Evolutionary conservation across 1,140 invertebrate species (phyloP).

Genomic region (Panagrolaimus sp.): DNA sequence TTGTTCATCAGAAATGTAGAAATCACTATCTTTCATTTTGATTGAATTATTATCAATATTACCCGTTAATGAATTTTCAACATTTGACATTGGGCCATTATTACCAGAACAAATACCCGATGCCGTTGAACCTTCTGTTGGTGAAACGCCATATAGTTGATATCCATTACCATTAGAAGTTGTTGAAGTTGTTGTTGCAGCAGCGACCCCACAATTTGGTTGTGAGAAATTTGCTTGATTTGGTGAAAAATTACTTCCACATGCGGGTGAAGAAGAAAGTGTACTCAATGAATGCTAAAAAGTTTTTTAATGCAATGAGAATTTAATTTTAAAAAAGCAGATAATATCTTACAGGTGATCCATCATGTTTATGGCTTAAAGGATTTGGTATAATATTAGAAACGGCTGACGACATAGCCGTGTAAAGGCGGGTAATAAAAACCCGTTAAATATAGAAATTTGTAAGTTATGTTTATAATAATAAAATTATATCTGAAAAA

Average conservation of each 20-base stretch:
- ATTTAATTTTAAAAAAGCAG: not conserved
- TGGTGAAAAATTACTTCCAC: not conserved
- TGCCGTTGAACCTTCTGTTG: conserved; percentile 13
- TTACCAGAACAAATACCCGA: conserved; percentile 9
- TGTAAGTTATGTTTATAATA: no score
- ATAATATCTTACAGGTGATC: conserved; percentile 13
- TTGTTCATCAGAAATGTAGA: not conserved
- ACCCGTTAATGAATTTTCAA: not conserved
- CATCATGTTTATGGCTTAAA: conserved; percentile 16
- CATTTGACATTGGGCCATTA: not conserved
- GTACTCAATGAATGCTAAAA: conserved; percentile 16
- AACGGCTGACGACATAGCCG: conserved; percentile 11
- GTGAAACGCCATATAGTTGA: conserved; percentile 6
- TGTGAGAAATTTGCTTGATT: not conserved
- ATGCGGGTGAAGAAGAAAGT: conserved; percentile 11
- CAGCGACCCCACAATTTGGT: not conserved
- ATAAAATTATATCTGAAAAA: no score
- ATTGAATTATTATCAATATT: not conserved
- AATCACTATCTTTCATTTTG: not conserved
- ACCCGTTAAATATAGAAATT: not conserved
- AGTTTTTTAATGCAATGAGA: not conserved
- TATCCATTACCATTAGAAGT: not conserved
- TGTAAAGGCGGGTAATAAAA: conserved; percentile 6
- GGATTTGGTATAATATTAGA: conserved; percentile 13
- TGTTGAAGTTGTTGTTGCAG: not conserved